Base-by-base conservation (phyloP, 2,888 invertebrate species). In the Ecliptopera silaceata region DNA sequence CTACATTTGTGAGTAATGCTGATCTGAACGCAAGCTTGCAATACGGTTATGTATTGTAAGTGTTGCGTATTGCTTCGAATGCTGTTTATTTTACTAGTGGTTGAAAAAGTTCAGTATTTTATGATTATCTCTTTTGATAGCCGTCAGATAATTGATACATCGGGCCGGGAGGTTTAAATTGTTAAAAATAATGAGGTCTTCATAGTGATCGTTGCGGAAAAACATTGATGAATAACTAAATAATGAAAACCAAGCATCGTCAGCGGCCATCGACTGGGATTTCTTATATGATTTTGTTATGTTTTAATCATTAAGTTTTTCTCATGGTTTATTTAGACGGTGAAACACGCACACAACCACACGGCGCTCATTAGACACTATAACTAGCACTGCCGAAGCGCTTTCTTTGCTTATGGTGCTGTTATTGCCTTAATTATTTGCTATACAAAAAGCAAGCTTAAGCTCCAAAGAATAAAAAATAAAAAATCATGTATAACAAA, bases 321-420 rank as follows among this genome's bases (percentile, higher is more conserved):
- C 75, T 77, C 73, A 76, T 80, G 77, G 80, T 84, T 84, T 84
- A 82, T 76, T 83, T 85, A 81, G 79, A 77, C 74, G 78, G 81
- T 81, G 69, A 76, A 77, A 83, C 82, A 84, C 82, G 84, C 88
- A 88, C 86, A 74, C 82, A 85, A 89, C 88, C 88, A 89, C 88
- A 88, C 77, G 86, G 79, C 70, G 63, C 66, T 60, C 56, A 58
- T 59, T 46, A 45, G 49, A 46, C 34, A 50, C 36, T 67, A 71
- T 74, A 70, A 42, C 45, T 41, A 70, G 74, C 79, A 82, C 82
- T 72, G 71, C 77, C 71, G 68, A 72, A 79, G 74, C 70, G 82
- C 82, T 86, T 84, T 60, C 15, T 52, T 59, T 72, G 83, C 81
- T 84, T 85, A 72, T 73, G 75, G 75, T 79, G 77, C 72, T 75